Base-by-base conservation (phyloP, 2,888 invertebrate genomes). In the Pycnomerus fuliginosus region DNA sequence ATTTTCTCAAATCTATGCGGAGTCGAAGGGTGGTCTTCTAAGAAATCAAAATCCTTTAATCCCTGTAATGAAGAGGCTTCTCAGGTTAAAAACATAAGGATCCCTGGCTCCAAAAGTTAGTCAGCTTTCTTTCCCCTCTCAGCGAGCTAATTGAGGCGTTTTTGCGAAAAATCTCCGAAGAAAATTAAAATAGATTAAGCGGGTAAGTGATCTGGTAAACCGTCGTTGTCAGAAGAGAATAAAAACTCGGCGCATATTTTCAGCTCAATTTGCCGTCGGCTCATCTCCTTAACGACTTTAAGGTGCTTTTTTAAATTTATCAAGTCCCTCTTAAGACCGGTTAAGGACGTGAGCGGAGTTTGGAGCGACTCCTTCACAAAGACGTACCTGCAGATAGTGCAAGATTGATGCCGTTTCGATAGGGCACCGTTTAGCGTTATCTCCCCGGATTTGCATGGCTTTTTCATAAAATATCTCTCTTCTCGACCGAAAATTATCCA, bases 221-320 rank as follows among this genome's bases (percentile, higher is more conserved):
- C 62, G 58, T 59, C 62, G 62, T 64, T 61, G 54, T 54, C 36
- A 15, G 17, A 35, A 46, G 50, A 56, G 53, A 50, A 56, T 53
- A 60, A 62, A 61, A 64, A 64, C 58, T 60, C 58, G 52, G 57
- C 62, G 68, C 68, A 70, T 70, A 70, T 70, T 69, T 70, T 67
- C 64, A 66, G 68, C 66, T 61, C 68, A 69, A 69, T 70, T 69
- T 70, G 67, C 70, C 68, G 59, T 36, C 60, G 66, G 68, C 65
- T 65, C 62, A 65, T 64, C 65, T 60, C 60, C 64, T 64, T 67
- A 68, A 68, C 67, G 69, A 69, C 68, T 66, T 62, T 62, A 61
- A 67, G 67, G 68, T 65, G 65, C 65, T 68, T 68, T 65, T 65
- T 67, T 63, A 65, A 69, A 67, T 68, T 68, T 68, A 69, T 69